phyloP scores from a whole-genome alignment of 2,888 invertebrate species.

The Lomographa bimaculata region DNA sequence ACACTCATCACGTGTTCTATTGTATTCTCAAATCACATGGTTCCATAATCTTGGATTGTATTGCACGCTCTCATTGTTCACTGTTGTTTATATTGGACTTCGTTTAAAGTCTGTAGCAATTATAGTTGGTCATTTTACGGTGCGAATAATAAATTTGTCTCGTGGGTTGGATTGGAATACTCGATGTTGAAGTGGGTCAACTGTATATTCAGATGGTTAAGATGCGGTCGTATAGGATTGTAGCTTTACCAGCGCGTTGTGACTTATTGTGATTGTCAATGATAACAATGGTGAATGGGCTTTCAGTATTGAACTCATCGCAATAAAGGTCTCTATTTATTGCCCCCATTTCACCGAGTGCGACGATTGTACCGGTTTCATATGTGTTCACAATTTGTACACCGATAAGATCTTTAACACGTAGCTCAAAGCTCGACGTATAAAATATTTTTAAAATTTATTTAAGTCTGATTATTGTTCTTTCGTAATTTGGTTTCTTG shows the following conservation, averaged over 20 bases:
- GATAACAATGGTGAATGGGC: constrained; percentile 1
- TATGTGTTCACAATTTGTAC: constrained; percentile 25
- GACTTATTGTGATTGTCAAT: background rate
- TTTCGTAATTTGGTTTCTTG: constrained; percentile 5
- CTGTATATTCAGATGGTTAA: constrained; percentile 30
- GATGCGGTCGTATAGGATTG: background rate
- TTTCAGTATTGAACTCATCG: background rate
- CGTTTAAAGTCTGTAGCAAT: constrained; percentile 12
- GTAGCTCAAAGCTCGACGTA: constrained; percentile 39
- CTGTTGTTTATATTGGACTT: constrained; percentile 28
- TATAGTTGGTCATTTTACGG: constrained; percentile 18
- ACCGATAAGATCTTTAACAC: constrained; percentile 53
- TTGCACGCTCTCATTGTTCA: constrained; percentile 39
- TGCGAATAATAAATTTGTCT: constrained; percentile 37
- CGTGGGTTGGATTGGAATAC: constrained; percentile 34
- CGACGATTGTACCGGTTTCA: constrained; percentile 23
- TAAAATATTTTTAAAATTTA: no score
- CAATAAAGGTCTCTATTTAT: constrained; percentile 20
- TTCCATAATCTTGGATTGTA: constrained; percentile 40
- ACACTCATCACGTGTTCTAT: constrained; percentile 55
- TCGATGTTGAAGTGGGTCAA: constrained; percentile 38
- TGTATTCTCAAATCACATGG: constrained; percentile 48
- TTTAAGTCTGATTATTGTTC: constrained; percentile 7
- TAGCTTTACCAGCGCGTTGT: background rate
- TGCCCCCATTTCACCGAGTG: constrained; percentile 30